Conservation (phyloP, 2,797 vertebrate genomes). For the Carapus acus region DNA sequence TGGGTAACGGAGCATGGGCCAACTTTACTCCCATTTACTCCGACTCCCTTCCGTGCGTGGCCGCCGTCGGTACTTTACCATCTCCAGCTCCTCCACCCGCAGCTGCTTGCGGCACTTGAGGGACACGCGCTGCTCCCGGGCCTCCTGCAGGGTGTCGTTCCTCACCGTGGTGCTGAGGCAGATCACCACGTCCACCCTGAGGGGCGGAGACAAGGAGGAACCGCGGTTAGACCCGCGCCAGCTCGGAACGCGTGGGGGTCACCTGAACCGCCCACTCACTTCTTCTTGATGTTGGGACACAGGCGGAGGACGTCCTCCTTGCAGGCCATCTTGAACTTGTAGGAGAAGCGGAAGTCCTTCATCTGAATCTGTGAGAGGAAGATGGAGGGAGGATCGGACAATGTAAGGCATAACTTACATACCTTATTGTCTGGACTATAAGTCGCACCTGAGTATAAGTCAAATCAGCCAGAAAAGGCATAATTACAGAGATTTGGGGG, state of each 20-base stretch:
- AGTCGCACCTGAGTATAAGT: too few species aligned
- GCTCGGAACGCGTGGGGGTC: background rate
- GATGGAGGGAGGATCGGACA: background rate
- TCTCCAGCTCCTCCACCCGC: slow-evolving; percentile 92
- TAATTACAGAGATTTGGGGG: too few species aligned
- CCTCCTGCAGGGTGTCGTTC: slow-evolving; percentile 93
- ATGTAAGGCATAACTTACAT: too few species aligned
- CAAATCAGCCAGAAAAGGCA: too few species aligned
- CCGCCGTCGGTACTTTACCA: slow-evolving; percentile 69
- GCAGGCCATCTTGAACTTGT: slow-evolving; percentile 98
- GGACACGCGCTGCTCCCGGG: slow-evolving; percentile 88
- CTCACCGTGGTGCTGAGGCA: slow-evolving; percentile 93
- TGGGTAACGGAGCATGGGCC: too few species aligned
- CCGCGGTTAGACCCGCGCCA: background rate
- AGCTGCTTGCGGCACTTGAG: slow-evolving; percentile 94
- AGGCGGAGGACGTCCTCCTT: slow-evolving; percentile 94
- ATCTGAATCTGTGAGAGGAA: slow-evolving; percentile 80
- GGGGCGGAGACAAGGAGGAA: too few species aligned
- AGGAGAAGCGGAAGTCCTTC: slow-evolving; percentile 96
- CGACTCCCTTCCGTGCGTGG: too few species aligned
- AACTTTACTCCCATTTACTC: too few species aligned
- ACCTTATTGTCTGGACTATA: too few species aligned
- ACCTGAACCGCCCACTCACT: slow-evolving; percentile 68
- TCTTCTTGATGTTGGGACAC: slow-evolving; percentile 96
- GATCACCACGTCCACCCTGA: slow-evolving; percentile 94